Conservation (phyloP, 2,797 vertebrate genomes). For the Myotis daubentonii region DNA sequence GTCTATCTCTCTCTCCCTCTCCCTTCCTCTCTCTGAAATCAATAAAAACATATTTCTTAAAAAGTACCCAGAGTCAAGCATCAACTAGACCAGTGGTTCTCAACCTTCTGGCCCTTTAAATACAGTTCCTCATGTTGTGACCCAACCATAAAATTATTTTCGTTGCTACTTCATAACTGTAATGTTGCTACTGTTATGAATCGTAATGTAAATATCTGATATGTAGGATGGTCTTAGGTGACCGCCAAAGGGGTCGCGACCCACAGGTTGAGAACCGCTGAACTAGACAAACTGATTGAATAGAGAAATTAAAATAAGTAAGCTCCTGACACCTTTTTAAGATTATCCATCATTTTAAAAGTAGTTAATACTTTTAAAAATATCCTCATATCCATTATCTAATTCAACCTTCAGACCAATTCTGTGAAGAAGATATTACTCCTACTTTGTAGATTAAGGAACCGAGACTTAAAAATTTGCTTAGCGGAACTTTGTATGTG, state of each 20-base stretch:
- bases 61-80: background rate
- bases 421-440: background rate
- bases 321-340: background rate
- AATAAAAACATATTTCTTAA: too few relatives aligned
- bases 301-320: background rate
- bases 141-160: too few relatives aligned
- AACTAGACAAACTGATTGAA: background rate
- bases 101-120: too few relatives aligned
- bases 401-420: slow-evolving; percentile 22
- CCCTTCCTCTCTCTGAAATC: too few relatives aligned
- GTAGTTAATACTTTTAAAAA: background rate
- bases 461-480: background rate
- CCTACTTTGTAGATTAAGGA: background rate
- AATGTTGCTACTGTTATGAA: too few relatives aligned
- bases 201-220: too few relatives aligned
- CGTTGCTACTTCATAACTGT: too few relatives aligned
- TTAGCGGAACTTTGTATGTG: background rate
- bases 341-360: slow-evolving; percentile 6
- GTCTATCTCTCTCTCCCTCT: too few relatives aligned
- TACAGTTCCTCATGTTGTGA: too few relatives aligned
- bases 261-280: too few relatives aligned
- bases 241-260: too few relatives aligned
- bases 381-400: background rate
- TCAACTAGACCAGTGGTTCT: background rate
- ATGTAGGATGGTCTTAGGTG: too few relatives aligned